Percentiles rank a stretch among this genome's conserved stretches.
phyloP scores from a whole-genome alignment of 92 coral and sea anemone genomes.

The Actinernus sp. region DNA sequence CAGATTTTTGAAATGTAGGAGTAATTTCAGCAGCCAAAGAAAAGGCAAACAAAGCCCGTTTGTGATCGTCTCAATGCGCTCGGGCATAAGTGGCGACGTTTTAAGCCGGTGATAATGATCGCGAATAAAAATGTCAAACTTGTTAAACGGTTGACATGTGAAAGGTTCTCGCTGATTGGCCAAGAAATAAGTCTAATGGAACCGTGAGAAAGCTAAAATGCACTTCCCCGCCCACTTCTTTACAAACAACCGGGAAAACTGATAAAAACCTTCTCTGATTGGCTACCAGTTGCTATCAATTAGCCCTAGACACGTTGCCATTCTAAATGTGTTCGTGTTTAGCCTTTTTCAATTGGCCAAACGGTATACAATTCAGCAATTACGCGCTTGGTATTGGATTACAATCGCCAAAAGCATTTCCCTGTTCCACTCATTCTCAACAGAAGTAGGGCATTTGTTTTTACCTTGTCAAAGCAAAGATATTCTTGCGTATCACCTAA shows the following conservation, averaged over 20 bases:
- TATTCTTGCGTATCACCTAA: constrained; percentile 17
- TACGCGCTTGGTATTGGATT: constrained; percentile 81
- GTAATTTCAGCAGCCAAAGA: constrained; percentile 81
- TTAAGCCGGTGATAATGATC: constrained; percentile 99
- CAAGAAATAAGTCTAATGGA: constrained; percentile 86
- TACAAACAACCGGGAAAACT: constrained; percentile 85
- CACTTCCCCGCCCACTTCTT: constrained; percentile 94
- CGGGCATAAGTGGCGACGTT: constrained; percentile 99
- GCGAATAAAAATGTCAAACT: constrained; percentile 99
- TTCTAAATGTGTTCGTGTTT: constrained; percentile 88
- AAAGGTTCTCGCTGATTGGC: constrained; percentile 86
- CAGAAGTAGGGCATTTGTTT: constrained; percentile 73
- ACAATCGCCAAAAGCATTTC: constrained; percentile 68
- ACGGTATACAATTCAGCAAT: constrained; percentile 95
- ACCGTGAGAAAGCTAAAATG: constrained; percentile 93
- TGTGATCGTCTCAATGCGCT: constrained; percentile 94
- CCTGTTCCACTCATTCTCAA: constrained; percentile 58
- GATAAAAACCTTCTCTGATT: constrained; percentile 83
- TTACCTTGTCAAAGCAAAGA: constrained; percentile 27
- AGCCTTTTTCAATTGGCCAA: constrained; percentile 97
- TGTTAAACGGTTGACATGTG: constrained; percentile 97
- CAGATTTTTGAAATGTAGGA: constrained; percentile 58
- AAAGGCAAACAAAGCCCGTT: constrained; percentile 98
- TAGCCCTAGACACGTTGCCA: constrained; percentile 97
- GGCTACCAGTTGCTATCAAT: constrained; percentile 87